These are phyloP conservation scores for Avahi laniger DNA, from an alignment of 2,797 vertebrate species.

Conservation along the genomic window DNA sequence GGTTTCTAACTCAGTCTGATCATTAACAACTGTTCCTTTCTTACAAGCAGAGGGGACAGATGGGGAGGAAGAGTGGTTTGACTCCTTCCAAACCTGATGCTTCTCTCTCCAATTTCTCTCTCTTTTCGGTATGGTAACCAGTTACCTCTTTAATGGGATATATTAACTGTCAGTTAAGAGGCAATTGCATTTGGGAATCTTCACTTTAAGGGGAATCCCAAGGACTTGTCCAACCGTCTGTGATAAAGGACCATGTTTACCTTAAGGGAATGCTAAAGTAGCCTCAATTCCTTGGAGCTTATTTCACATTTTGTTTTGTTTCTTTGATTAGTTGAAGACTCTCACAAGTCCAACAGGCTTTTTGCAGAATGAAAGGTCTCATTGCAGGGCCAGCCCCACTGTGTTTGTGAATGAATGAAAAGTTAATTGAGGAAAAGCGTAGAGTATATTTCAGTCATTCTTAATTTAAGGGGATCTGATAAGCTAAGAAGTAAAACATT, in stretches of 20 bases:
- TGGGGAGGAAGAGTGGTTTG: neutral
- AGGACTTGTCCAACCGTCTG: slow-evolving; percentile 72
- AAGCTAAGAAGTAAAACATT: slow-evolving; percentile 79
- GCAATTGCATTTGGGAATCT: slow-evolving; percentile 77
- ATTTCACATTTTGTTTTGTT: slow-evolving; percentile 78
- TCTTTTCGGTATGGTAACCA: neutral
- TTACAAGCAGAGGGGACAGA: slow-evolving; percentile 44
- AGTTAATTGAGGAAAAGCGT: slow-evolving; percentile 87
- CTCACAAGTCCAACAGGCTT: slow-evolving; percentile 80
- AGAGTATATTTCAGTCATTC: slow-evolving; percentile 81
- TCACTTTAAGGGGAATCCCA: slow-evolving; percentile 65
- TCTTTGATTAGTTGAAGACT: slow-evolving; percentile 83
- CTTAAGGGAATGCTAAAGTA: slow-evolving; percentile 78
- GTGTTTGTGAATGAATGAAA: slow-evolving; percentile 88
- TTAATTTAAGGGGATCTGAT: slow-evolving; percentile 81
- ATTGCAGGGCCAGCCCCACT: slow-evolving; percentile 83
- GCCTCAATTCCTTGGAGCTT: slow-evolving; percentile 76
- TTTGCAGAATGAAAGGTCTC: slow-evolving; percentile 85
- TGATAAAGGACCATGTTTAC: slow-evolving; percentile 81
- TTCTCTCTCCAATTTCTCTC: neutral
- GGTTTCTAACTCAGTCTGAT: slow-evolving; percentile 58
- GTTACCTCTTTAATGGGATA: slow-evolving; percentile 10
- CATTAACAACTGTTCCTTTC: slow-evolving; percentile 58
- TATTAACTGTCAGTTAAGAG: slow-evolving; percentile 62
- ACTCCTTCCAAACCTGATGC: slow-evolving; percentile 21